Evolutionary conservation across 2,113 vertebrate species (phyloP).

Genomic region (Poeciliopsis retropinna): DNA sequence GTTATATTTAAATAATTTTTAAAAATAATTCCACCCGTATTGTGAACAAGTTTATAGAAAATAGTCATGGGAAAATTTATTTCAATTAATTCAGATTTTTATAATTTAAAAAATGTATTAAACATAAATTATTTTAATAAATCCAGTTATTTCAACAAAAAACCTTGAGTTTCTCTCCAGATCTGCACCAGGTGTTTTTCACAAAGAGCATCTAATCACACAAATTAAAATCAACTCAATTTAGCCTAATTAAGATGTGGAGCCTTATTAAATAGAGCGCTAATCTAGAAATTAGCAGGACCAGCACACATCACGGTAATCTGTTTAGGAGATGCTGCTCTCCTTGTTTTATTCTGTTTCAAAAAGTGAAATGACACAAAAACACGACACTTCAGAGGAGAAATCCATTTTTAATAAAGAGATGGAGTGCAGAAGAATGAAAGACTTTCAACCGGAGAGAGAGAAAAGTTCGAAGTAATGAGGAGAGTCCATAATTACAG

Average conservation of each 20-base stretch:
- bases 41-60: not conserved
- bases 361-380: no score
- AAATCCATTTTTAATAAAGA: conserved; percentile 17
- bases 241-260: conserved; percentile 3
- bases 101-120: not conserved
- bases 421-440: not conserved
- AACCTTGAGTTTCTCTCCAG: not conserved
- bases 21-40: no score
- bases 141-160: not conserved
- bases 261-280: not conserved
- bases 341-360: not conserved
- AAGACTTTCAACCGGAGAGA: not conserved
- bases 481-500: no score
- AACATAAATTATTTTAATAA: not conserved
- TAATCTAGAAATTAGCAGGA: not conserved
- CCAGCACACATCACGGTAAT: not conserved
- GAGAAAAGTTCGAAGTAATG: conserved; percentile 7
- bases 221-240: conserved; percentile 4
- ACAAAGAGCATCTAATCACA: not conserved
- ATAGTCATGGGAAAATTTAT: not conserved
- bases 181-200: not conserved
- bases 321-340: not conserved
- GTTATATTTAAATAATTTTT: no score
- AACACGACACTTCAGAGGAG: conserved; percentile 8
- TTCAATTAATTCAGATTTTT: not conserved